phyloP scores from a whole-genome alignment of 2,888 invertebrate genomes.

The Lagria hirta region DNA sequence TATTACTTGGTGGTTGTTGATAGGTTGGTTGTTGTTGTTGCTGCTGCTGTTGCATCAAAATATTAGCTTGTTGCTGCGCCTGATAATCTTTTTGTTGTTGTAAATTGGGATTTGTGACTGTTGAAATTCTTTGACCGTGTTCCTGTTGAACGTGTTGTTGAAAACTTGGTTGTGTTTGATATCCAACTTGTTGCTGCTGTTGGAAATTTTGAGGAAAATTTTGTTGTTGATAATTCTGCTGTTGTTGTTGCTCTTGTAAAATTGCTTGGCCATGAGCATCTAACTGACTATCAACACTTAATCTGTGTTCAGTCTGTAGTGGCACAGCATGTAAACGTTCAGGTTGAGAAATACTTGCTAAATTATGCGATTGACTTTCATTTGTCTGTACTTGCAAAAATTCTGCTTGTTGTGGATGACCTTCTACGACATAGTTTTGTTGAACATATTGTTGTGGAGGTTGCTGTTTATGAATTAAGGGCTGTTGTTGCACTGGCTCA shows the following conservation, averaged over 20 bases:
- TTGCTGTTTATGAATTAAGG: constrained; percentile 44
- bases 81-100: constrained; percentile 23
- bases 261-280: constrained; percentile 40
- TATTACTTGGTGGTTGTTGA: background rate
- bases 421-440: constrained; percentile 45
- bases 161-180: constrained; percentile 28
- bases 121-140: constrained; percentile 11
- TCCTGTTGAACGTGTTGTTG: constrained; percentile 25
- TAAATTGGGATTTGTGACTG: constrained; percentile 13
- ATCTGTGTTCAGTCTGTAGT: constrained; percentile 37
- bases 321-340: constrained; percentile 43
- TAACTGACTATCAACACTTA: constrained; percentile 50
- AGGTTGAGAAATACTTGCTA: constrained; percentile 51
- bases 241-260: constrained; percentile 24
- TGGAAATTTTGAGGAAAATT: constrained; percentile 30
- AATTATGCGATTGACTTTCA: constrained; percentile 44
- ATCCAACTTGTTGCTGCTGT: constrained; percentile 26
- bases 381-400: constrained; percentile 36
- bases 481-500: constrained; percentile 43
- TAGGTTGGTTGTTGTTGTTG: constrained; percentile 24
- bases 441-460: constrained; percentile 47
- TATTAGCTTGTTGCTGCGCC: constrained; percentile 29
- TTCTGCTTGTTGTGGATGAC: constrained; percentile 50
- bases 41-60: constrained; percentile 34
- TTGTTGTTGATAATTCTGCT: constrained; percentile 29